Evolutionary conservation across 1,140 invertebrate species (phyloP).

Genomic region (Neelides sp.): DNA sequence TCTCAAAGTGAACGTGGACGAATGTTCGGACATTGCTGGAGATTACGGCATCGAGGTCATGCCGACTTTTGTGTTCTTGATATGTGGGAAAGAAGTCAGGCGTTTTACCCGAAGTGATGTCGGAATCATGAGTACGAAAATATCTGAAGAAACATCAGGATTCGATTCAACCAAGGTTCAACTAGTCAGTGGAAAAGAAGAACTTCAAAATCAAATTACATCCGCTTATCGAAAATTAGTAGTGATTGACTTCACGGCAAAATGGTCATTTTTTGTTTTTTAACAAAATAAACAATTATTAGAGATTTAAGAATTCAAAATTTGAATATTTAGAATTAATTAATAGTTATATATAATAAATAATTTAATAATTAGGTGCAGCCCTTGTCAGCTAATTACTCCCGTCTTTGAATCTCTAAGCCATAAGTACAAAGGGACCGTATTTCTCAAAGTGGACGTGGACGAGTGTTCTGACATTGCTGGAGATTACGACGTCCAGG

Average conservation of each 20-base stretch:
- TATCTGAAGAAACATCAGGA: no score
- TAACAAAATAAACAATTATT: not conserved
- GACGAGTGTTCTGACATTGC: slow-evolving; percentile 76
- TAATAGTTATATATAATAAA: not conserved
- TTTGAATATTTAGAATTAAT: not conserved
- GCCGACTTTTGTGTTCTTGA: slow-evolving; percentile 86
- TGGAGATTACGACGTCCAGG: slow-evolving; percentile 64
- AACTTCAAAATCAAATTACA: no score
- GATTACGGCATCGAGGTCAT: slow-evolving; percentile 37
- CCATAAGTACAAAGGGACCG: slow-evolving; percentile 57
- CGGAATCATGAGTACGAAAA: not conserved
- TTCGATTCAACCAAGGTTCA: no score
- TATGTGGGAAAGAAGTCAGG: slow-evolving; percentile 71
- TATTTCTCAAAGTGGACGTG: slow-evolving; percentile 91
- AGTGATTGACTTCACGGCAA: slow-evolving; percentile 82
- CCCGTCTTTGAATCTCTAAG: slow-evolving; percentile 77
- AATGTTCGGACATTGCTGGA: slow-evolving; percentile 37
- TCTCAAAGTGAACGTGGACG: slow-evolving; percentile 38
- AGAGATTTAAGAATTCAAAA: not conserved
- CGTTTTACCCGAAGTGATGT: slow-evolving; percentile 43
- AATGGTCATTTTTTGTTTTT: slow-evolving; percentile 49
- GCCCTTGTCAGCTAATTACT: slow-evolving; percentile 80
- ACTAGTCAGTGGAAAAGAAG: no score
- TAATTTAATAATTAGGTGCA: slow-evolving; percentile 54
- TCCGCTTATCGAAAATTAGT: slow-evolving; percentile 75